Percentiles rank a stretch among this genome's conserved stretches.
Evolutionary conservation across 2,888 invertebrate genomes (phyloP).

Genomic region (Ametastegia equiseti): DNA sequence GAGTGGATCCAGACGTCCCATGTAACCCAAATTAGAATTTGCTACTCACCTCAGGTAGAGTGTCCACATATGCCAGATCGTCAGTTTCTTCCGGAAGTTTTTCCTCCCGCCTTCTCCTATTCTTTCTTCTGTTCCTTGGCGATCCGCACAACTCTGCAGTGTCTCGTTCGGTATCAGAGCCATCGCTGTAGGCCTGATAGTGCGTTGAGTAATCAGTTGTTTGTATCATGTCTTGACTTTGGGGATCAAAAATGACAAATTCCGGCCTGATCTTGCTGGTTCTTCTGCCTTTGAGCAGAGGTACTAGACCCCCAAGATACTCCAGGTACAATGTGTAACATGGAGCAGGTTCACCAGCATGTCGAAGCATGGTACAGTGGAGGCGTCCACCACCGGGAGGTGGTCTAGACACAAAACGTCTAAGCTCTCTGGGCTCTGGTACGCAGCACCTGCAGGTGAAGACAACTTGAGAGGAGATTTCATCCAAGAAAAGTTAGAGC

Average conservation of each 20-base stretch:
- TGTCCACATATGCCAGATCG: slow-evolving; percentile 90
- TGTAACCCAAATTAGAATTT: slow-evolving; percentile 42
- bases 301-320: slow-evolving; percentile 97
- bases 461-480: neutral
- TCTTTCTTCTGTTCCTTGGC: slow-evolving; percentile 86
- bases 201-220: slow-evolving; percentile 66
- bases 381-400: slow-evolving; percentile 90
- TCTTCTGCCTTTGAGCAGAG: slow-evolving; percentile 95
- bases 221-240: slow-evolving; percentile 83
- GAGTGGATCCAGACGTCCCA: no score
- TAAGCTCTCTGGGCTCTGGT: slow-evolving; percentile 90
- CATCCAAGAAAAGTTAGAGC: neutral
- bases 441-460: slow-evolving; percentile 88
- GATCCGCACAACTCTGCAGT: slow-evolving; percentile 84
- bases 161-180: slow-evolving; percentile 80
- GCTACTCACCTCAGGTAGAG: slow-evolving; percentile 86
- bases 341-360: slow-evolving; percentile 90
- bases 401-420: slow-evolving; percentile 96
- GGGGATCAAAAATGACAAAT: slow-evolving; percentile 97
- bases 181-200: slow-evolving; percentile 76
- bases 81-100: slow-evolving; percentile 78
- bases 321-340: slow-evolving; percentile 95
- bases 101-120: slow-evolving; percentile 72
- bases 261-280: slow-evolving; percentile 98
- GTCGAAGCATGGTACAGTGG: slow-evolving; percentile 98